phyloP scores from a whole-genome alignment of 1,140 invertebrate genomes.

The Luehdorfia chinensis region DNA sequence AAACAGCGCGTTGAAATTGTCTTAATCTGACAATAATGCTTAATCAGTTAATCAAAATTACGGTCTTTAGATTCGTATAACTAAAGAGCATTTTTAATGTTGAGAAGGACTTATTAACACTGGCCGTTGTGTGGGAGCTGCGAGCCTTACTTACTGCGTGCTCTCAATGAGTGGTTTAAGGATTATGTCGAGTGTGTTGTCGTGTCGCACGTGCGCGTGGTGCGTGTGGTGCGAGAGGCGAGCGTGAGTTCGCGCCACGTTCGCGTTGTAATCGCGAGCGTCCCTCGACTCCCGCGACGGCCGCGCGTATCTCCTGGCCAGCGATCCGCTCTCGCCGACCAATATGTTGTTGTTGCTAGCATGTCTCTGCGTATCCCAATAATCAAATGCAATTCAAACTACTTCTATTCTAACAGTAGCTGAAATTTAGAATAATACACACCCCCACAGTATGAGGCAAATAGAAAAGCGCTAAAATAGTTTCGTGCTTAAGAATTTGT shows the following conservation, averaged over 20 bases:
- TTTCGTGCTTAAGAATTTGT: constrained; percentile 10
- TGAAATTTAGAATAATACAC: constrained; percentile 3
- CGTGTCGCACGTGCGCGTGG: constrained; percentile 50
- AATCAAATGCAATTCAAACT: constrained; percentile 50
- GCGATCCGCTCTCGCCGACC: constrained; percentile 68
- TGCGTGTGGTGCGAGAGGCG: constrained; percentile 40
- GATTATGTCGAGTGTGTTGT: constrained; percentile 77
- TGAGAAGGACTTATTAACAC: too few species aligned
- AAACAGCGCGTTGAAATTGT: too few species aligned
- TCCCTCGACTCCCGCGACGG: constrained; percentile 44
- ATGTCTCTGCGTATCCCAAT: constrained; percentile 74
- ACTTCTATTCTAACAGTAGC: constrained; percentile 21
- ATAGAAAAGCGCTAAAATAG: constrained; percentile 14
- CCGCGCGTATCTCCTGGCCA: constrained; percentile 63
- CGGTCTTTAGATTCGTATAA: too few species aligned
- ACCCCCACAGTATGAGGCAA: constrained; percentile 4
- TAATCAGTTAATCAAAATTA: too few species aligned
- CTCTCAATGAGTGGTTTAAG: constrained; percentile 77
- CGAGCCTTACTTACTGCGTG: constrained; percentile 75
- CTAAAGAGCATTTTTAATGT: constrained; percentile 10
- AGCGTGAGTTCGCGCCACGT: constrained; percentile 63
- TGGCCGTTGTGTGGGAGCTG: too few species aligned
- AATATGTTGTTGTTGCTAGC: constrained; percentile 78
- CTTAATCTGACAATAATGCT: too few species aligned
- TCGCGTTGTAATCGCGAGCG: constrained; percentile 68